Percentiles rank a stretch among this genome's conserved stretches.
Conservation (phyloP, 2,113 vertebrate genomes). For the Agapornis roseicollis region DNA sequence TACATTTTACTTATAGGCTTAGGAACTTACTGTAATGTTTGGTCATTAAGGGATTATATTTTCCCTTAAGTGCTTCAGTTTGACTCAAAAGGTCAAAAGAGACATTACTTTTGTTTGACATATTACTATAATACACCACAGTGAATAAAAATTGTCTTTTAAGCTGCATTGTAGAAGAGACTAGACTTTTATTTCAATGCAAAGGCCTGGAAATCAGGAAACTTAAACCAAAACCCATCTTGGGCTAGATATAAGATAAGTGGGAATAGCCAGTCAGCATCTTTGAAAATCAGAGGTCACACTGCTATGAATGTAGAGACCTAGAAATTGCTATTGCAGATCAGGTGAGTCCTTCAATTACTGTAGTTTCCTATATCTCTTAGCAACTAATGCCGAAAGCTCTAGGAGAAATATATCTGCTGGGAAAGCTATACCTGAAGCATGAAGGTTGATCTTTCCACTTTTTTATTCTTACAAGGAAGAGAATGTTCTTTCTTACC, state of each 20-base stretch:
- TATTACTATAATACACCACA: not conserved
- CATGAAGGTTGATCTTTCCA: not conserved
- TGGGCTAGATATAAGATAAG: not conserved
- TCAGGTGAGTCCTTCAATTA: not conserved
- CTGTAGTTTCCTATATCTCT: not conserved
- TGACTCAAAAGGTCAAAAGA: constrained; percentile 51
- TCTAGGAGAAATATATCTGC: not conserved
- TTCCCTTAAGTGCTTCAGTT: constrained; percentile 26
- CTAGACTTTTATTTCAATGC: not conserved
- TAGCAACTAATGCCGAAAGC: not conserved
- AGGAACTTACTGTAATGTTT: not conserved
- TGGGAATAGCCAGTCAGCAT: not conserved
- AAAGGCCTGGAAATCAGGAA: not conserved
- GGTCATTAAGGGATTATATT: not conserved
- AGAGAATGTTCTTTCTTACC: not conserved
- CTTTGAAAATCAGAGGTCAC: not conserved
- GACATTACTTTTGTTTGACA: not conserved
- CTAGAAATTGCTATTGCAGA: not conserved
- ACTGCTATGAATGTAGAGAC: not conserved
- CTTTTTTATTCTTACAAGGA: not conserved
- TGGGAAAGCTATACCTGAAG: not conserved
- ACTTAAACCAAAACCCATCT: not conserved
- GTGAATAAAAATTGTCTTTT: not conserved
- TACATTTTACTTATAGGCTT: constrained; percentile 1
- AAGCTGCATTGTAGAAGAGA: not conserved